A percentile compares a stretch with the other conserved stretches of the same genome.
phyloP scores from a whole-genome alignment of 2,797 vertebrate species.

The Lacerta agilis region DNA sequence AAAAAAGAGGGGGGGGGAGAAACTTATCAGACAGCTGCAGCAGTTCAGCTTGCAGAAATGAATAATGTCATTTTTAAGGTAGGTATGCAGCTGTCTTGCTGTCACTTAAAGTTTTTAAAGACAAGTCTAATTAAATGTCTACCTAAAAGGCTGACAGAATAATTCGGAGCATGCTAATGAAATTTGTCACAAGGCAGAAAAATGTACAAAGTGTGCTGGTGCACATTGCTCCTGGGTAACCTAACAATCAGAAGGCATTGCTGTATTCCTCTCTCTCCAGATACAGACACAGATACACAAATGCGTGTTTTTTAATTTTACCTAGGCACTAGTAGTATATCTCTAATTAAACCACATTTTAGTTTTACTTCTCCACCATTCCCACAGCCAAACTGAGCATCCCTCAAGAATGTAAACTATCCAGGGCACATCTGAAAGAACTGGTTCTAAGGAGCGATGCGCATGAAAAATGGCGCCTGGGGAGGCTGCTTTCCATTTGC shows the following conservation, averaged over 20 bases:
- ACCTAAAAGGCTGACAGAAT: constrained; percentile 53
- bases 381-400: constrained; percentile 31
- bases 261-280: background rate
- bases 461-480: background rate
- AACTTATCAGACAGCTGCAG: constrained; percentile 57
- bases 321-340: constrained; percentile 26
- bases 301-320: constrained; percentile 17
- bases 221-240: constrained; percentile 6
- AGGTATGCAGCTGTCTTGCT: constrained; percentile 63
- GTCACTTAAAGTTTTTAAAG: constrained; percentile 60
- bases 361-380: constrained; percentile 43
- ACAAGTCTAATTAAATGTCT: constrained; percentile 67
- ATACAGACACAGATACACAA: no score
- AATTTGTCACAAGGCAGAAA: constrained; percentile 46
- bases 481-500: background rate
- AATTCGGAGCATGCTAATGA: constrained; percentile 56
- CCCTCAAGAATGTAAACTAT: constrained; percentile 14
- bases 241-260: constrained; percentile 7
- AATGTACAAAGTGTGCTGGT: background rate
- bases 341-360: constrained; percentile 36
- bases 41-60: constrained; percentile 47
- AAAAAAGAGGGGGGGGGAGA: constrained; percentile 50
- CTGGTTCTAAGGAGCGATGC: background rate
- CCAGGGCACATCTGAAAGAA: background rate
- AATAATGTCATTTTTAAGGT: constrained; percentile 62